Evolutionary conservation across 2,888 invertebrate species (phyloP).

Genomic region (Stomorhina lunata): DNA sequence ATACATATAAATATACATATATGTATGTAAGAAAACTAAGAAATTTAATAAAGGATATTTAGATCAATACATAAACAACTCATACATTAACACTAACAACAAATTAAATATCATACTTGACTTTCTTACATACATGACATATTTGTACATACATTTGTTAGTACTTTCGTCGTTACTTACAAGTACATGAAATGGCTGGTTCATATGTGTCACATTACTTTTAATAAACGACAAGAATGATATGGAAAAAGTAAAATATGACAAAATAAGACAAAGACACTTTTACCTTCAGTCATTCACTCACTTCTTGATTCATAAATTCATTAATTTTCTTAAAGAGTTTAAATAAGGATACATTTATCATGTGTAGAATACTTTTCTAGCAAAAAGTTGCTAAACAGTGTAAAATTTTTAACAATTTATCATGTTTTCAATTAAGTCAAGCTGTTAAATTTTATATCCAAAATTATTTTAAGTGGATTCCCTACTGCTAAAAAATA

Average conservation of each 20-base stretch:
- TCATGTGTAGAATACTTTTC: too few species aligned
- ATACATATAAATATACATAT: too few species aligned
- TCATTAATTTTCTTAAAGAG: background rate
- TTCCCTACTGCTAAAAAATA: too few species aligned
- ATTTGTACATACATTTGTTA: background rate
- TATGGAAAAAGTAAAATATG: background rate
- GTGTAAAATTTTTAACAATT: too few species aligned
- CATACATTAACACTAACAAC: background rate
- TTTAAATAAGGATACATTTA: background rate
- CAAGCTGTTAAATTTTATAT: too few species aligned
- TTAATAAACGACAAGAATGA: constrained; percentile 15
- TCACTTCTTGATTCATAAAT: background rate
- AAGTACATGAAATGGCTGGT: background rate
- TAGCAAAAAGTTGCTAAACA: too few species aligned
- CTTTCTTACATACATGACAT: background rate
- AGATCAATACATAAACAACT: constrained; percentile 35
- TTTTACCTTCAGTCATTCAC: background rate
- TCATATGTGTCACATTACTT: constrained; percentile 39
- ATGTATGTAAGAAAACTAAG: constrained; percentile 14
- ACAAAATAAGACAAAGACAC: background rate
- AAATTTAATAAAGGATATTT: constrained; percentile 55
- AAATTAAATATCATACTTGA: too few species aligned
- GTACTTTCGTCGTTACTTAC: background rate
- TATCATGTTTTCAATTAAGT: too few species aligned
- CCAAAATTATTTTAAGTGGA: too few species aligned